Base-by-base conservation (phyloP, 2,888 invertebrate species). In the Eupithecia insigniata region DNA sequence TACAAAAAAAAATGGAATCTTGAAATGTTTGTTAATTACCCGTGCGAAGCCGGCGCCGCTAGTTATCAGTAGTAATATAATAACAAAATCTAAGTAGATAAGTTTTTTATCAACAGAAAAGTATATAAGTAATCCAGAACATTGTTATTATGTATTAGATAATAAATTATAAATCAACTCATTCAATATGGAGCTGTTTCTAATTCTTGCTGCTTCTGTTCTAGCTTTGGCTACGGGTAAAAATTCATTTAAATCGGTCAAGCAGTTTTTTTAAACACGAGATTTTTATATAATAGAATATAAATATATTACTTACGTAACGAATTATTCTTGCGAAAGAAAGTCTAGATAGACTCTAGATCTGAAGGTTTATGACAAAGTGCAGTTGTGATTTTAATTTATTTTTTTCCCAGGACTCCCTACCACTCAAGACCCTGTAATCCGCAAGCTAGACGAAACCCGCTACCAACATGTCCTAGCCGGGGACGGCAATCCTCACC, bases 401-500 rank as follows among this genome's bases (percentile, higher is more conserved):
- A 1, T 1, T 36, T 18, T 18, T 6, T 18, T 12, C 16, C 16
- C 62, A 62, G 62, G 62, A 0, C 62, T 62, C 22, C 62, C 36
- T 5, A 34, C 62, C 0, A 16, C 5, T 28, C 4, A 36, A 62
- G 34, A 72, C 39, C 61, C 77, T 1, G 74, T 77, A 30, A 66
- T 78, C 28, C 58, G 71, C 58, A 71, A 80, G 60, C 80, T 81
- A 58, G 76, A 78, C 5, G 80, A 79, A 1, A 77, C 75, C 1
- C 79, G 87, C 0, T 85, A 76, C 78, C 85, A 83, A 66, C 81
- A 85, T 70, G 70, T 82, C 61, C 65, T 68, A 0, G 83, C 79
- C 1, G 76, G 79, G 0, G 80, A 81, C 5, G 85, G 86, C 0
- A 51, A 76, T 6, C 67, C 76, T 0, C 78, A 82, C 58, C 78